phyloP scores from a whole-genome alignment of 2,888 invertebrate species.

The Torymus texanus region DNA sequence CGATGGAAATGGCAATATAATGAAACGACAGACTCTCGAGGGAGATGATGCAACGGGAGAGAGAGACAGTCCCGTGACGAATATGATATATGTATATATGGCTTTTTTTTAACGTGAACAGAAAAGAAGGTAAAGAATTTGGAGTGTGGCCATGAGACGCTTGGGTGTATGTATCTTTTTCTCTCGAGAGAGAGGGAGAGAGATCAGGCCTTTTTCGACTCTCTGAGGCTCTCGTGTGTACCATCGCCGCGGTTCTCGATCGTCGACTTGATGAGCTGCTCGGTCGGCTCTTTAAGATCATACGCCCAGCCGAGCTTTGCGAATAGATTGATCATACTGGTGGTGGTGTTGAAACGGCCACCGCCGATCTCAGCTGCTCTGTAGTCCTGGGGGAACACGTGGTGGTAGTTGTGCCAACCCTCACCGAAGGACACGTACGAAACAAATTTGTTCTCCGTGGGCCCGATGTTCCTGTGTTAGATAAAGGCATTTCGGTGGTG shows the following conservation, averaged over 20 bases:
- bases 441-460: slow-evolving; percentile 50
- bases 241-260: slow-evolving; percentile 50
- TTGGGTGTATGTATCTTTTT: too few species aligned
- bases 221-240: neutral
- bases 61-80: too few species aligned
- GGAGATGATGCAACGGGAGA: too few species aligned
- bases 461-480: slow-evolving; percentile 34
- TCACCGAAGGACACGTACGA: slow-evolving; percentile 45
- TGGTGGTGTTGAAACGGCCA: slow-evolving; percentile 41
- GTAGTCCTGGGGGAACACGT: slow-evolving; percentile 52
- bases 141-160: too few species aligned
- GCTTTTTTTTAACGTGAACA: too few species aligned
- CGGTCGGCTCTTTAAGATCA: slow-evolving; percentile 43
- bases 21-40: too few species aligned
- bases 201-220: neutral
- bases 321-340: slow-evolving; percentile 45
- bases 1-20: too few species aligned
- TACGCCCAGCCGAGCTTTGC: slow-evolving; percentile 55
- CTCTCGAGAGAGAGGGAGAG: too few species aligned
- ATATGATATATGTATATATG: too few species aligned
- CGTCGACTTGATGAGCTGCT: slow-evolving; percentile 17
- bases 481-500: too few species aligned
- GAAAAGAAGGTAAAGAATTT: too few species aligned
- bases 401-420: slow-evolving; percentile 57
- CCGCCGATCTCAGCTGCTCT: slow-evolving; percentile 53